A percentile compares a stretch with the other conserved stretches of the same genome.
These are phyloP conservation scores for Antechinus flavipes DNA, from an alignment of 2,113 vertebrate genomes.

Conservation along the genomic window DNA sequence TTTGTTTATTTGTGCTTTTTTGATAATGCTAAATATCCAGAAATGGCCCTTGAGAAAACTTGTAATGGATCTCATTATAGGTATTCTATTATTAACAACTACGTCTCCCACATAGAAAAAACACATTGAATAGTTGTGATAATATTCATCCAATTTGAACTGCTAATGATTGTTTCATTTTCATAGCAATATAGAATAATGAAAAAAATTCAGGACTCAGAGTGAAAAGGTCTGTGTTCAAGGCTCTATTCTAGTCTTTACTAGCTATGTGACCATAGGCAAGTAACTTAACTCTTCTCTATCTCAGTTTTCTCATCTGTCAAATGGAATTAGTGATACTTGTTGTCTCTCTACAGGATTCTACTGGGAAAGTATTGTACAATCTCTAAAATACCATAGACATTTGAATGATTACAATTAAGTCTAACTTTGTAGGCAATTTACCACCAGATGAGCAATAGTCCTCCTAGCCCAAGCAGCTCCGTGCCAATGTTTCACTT, in stretches of 20 bases:
- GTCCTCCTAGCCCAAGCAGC: constrained; percentile 22
- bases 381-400: neutral
- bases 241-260: neutral
- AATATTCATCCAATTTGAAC: constrained; percentile 13
- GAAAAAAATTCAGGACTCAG: neutral
- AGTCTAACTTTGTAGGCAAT: neutral
- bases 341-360: neutral
- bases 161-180: constrained; percentile 34
- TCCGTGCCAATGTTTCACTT: neutral
- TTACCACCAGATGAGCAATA: constrained; percentile 19
- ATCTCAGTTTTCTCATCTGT: neutral
- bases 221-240: neutral
- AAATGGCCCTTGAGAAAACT: constrained; percentile 11
- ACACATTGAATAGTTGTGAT: neutral
- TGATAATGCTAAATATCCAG: neutral
- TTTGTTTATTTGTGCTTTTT: neutral
- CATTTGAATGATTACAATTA: neutral
- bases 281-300: neutral
- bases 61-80: neutral
- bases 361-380: neutral
- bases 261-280: neutral
- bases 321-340: neutral
- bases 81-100: neutral
- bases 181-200: neutral
- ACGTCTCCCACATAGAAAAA: neutral